Percentiles rank a stretch among this genome's conserved stretches.
phyloP scores from a whole-genome alignment of 2,113 vertebrate species.

The Lota lota region DNA sequence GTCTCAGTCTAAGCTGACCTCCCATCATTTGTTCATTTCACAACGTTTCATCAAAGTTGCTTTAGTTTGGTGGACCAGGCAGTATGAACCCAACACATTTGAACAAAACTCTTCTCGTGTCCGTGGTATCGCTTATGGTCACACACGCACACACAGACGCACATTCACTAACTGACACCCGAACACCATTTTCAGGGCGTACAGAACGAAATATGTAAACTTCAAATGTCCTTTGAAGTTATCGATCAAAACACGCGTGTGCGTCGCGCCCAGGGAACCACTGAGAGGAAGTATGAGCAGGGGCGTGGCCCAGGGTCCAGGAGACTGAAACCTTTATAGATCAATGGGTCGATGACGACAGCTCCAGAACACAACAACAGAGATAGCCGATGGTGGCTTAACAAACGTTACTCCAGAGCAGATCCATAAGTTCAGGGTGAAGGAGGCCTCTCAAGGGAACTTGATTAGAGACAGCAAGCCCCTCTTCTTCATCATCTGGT shows the following conservation, averaged over 20 bases:
- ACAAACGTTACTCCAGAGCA: not conserved
- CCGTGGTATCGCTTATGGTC: not conserved
- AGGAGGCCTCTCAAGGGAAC: not conserved
- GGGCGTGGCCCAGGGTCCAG: conserved; percentile 31
- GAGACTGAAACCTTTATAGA: conserved; percentile 21
- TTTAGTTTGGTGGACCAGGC: too few relatives aligned
- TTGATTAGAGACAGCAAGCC: conserved; percentile 44
- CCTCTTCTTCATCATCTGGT: conserved; percentile 30
- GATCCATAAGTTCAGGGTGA: too few relatives aligned
- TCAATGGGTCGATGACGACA: conserved; percentile 23
- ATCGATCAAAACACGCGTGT: conserved; percentile 31
- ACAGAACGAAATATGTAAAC: conserved; percentile 33
- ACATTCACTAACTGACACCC: not conserved
- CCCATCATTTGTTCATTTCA: too few relatives aligned
- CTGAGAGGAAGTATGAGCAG: conserved; percentile 10
- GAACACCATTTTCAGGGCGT: conserved; percentile 18
- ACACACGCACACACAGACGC: not conserved
- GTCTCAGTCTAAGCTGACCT: too few relatives aligned
- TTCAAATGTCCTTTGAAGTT: conserved; percentile 51
- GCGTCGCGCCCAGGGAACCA: conserved; percentile 17
- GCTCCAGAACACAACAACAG: conserved; percentile 10
- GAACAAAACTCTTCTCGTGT: too few relatives aligned
- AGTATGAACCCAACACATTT: too few relatives aligned
- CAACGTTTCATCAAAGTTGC: too few relatives aligned
- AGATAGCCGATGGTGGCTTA: conserved; percentile 25